Evolutionary conservation across 2,113 vertebrate species (phyloP).

Genomic region (Rutilus rutilus): DNA sequence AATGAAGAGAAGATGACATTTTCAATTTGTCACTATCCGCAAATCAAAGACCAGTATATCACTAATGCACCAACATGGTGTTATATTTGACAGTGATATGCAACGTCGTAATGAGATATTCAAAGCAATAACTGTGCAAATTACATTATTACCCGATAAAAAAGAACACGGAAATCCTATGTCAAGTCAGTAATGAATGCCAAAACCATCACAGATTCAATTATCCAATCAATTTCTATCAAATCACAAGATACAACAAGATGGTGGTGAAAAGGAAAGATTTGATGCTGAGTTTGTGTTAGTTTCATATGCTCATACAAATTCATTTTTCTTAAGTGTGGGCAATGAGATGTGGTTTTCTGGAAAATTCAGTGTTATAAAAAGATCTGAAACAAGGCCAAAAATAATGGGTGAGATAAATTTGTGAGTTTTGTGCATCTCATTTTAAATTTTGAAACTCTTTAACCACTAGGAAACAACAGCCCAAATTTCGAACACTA

Average conservation of each 20-base stretch:
- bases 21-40: conserved; percentile 2
- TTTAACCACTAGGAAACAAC: background rate
- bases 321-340: background rate
- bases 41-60: conserved; percentile 14
- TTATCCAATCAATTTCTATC: conserved; percentile 23
- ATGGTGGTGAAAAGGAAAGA: background rate
- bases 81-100: conserved; percentile 17
- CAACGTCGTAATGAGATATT: conserved; percentile 26
- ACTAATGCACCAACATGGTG: background rate
- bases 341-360: background rate
- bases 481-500: background rate
- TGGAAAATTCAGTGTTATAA: background rate
- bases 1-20: conserved; percentile 23
- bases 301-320: background rate
- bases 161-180: conserved; percentile 10
- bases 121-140: conserved; percentile 13
- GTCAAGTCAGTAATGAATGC: conserved; percentile 5
- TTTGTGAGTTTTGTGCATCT: background rate
- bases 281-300: background rate
- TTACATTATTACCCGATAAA: conserved; percentile 28
- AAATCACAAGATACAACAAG: conserved; percentile 6
- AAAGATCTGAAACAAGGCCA: conserved; percentile 8
- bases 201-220: conserved; percentile 22
- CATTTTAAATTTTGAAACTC: background rate
- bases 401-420: background rate